Conservation (phyloP, 2,797 vertebrate genomes). For the Picus viridis region DNA sequence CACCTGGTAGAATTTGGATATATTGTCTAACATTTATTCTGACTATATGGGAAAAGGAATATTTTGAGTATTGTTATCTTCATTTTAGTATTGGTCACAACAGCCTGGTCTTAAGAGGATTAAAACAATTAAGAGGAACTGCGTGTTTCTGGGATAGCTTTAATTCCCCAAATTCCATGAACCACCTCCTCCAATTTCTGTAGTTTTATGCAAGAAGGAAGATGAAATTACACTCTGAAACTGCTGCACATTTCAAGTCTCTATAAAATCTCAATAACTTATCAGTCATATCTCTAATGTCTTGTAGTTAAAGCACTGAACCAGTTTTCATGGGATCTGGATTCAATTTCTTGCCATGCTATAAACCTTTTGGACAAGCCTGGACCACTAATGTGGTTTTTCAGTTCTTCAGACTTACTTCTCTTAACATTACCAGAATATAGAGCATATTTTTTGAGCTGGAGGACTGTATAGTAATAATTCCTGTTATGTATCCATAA, state of each 20-base stretch:
- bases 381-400: neutral
- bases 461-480: neutral
- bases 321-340: neutral
- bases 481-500: neutral
- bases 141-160: neutral
- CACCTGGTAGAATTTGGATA: neutral
- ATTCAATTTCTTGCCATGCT: neutral
- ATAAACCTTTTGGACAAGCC: neutral
- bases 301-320: neutral
- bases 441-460: neutral
- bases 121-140: neutral
- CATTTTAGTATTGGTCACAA: neutral
- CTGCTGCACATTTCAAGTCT: neutral
- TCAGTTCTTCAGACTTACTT: neutral
- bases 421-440: neutral
- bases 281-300: neutral
- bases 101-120: neutral
- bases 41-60: neutral
- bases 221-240: neutral
- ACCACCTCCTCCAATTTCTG: neutral
- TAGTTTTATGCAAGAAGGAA: neutral
- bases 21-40: neutral
- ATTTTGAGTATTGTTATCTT: neutral
- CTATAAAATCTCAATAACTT: neutral
- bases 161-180: neutral